Conservation (phyloP, 35 echinoderm and acorn worm species). For the Strongylocentrotus purpuratus region DNA sequence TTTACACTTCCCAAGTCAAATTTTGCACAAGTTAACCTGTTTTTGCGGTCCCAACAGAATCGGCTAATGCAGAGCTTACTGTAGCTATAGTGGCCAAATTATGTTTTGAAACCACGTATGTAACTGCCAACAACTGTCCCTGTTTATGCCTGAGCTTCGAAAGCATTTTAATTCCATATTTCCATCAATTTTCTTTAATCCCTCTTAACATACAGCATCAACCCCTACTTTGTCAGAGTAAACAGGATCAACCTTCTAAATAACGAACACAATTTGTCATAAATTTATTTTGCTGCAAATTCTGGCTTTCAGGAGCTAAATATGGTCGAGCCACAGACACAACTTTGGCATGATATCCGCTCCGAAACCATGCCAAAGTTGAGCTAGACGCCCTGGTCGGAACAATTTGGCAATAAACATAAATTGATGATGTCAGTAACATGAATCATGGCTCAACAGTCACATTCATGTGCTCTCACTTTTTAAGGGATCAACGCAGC, state of each 20-base stretch:
- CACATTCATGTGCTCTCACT: neutral
- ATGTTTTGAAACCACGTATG: no score
- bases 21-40: no score
- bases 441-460: neutral
- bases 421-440: neutral
- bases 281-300: neutral
- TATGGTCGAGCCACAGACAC: neutral
- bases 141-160: neutral
- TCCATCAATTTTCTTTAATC: conserved; percentile 3
- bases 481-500: neutral
- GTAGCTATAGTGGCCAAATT: no score
- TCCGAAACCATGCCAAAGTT: neutral
- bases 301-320: neutral
- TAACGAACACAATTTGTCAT: neutral
- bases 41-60: no score
- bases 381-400: neutral
- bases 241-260: neutral
- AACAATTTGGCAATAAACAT: neutral
- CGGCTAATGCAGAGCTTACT: no score
- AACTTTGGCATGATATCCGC: neutral
- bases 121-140: neutral
- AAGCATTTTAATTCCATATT: neutral
- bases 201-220: neutral
- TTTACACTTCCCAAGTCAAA: no score
- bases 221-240: neutral